These are phyloP conservation scores for Heterotis niloticus DNA, from an alignment of 2,113 vertebrate species.

Conservation along the genomic window DNA sequence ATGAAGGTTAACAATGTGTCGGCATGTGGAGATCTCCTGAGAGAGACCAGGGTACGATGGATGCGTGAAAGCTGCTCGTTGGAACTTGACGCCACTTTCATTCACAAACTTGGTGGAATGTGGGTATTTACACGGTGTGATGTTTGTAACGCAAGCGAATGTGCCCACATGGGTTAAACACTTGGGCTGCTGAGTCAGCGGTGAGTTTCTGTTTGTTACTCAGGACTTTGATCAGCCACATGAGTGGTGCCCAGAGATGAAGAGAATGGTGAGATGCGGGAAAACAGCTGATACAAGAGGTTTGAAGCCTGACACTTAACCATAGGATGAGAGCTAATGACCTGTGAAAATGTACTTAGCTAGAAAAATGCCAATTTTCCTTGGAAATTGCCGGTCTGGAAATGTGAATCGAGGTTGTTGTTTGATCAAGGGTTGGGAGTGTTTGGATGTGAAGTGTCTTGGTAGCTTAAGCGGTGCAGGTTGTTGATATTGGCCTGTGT, in stretches of 20 bases:
- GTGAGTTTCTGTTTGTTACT: not conserved
- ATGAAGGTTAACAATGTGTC: too few relatives aligned
- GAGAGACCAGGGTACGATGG: not conserved
- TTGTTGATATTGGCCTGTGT: not conserved
- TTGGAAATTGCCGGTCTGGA: not conserved
- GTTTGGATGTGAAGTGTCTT: too few relatives aligned
- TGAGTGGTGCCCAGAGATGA: not conserved
- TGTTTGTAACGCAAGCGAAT: constrained; percentile 1
- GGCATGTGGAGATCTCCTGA: not conserved
- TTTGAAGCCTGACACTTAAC: too few relatives aligned
- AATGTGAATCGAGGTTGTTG: not conserved
- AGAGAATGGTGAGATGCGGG: not conserved
- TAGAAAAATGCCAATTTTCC: too few relatives aligned
- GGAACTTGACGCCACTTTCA: not conserved
- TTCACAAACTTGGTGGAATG: not conserved
- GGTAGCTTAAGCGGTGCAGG: too few relatives aligned
- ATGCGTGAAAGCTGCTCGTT: not conserved
- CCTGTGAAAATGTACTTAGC: too few relatives aligned
- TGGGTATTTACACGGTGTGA: not conserved
- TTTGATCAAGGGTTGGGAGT: too few relatives aligned
- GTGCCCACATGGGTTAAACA: not conserved
- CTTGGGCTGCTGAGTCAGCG: constrained; percentile 10
- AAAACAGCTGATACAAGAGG: not conserved
- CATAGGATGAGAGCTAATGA: too few relatives aligned
- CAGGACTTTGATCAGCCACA: constrained; percentile 9